Conservation (phyloP, 1,140 invertebrate species). For the Caerostris extrusa region DNA sequence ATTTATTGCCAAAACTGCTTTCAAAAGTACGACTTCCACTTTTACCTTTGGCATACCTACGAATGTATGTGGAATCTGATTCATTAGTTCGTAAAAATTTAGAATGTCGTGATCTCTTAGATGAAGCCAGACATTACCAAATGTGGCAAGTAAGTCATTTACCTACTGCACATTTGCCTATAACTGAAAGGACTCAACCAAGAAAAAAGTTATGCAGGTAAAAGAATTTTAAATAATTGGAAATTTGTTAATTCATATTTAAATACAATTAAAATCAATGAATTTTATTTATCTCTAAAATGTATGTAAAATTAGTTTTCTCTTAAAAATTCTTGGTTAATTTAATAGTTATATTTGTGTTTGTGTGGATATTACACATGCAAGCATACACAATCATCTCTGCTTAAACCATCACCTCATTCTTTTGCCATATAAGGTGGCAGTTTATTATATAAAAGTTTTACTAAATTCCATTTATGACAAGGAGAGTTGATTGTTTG, state of each 20-base stretch:
- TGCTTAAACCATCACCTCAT: too few relatives aligned
- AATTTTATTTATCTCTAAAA: not conserved
- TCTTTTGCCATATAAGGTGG: too few relatives aligned
- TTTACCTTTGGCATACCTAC: conserved; percentile 80
- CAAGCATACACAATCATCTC: too few relatives aligned
- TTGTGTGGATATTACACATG: too few relatives aligned
- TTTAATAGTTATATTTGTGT: too few relatives aligned
- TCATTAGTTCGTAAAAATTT: conserved; percentile 80
- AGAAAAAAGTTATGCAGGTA: conserved; percentile 82
- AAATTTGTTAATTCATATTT: not conserved
- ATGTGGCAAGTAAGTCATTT: conserved; percentile 84
- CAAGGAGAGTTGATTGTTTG: too few relatives aligned
- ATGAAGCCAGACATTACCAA: conserved; percentile 91
- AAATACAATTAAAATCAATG: not conserved
- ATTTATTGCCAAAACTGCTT: conserved; percentile 80
- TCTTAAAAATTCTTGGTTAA: not conserved
- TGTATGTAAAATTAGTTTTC: not conserved
- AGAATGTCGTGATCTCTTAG: conserved; percentile 86
- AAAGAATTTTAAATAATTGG: conserved; percentile 86
- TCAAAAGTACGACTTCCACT: conserved; percentile 81
- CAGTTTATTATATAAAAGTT: too few relatives aligned
- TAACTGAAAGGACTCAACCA: conserved; percentile 82
- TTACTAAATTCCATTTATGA: too few relatives aligned
- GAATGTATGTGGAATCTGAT: conserved; percentile 80
- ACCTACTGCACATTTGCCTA: conserved; percentile 88